These are phyloP conservation scores for Strigamia maritima DNA, from an alignment of 2,888 invertebrate genomes.

Conservation along the genomic window DNA sequence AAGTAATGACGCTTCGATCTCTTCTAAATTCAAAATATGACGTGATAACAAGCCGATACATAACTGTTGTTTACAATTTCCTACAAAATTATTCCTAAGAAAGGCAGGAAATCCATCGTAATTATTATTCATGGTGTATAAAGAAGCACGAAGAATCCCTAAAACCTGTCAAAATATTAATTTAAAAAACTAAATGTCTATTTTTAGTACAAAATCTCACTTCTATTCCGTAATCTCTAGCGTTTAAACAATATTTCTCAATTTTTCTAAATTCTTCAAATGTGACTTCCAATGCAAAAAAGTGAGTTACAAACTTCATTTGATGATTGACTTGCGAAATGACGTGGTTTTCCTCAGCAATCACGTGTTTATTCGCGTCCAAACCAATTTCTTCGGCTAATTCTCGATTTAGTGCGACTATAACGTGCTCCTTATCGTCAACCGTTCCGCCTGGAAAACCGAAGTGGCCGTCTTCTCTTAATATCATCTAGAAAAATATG, in stretches of 20 bases:
- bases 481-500: slow-evolving; percentile 54
- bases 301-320: slow-evolving; percentile 52
- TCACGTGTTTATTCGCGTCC: slow-evolving; percentile 45
- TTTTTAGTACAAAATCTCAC: neutral
- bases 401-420: slow-evolving; percentile 55
- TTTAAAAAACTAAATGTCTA: neutral
- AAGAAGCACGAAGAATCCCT: slow-evolving; percentile 55
- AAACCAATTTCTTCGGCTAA: slow-evolving; percentile 56
- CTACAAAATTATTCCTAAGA: slow-evolving; percentile 55
- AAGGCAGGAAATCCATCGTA: slow-evolving; percentile 57
- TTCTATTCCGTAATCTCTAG: slow-evolving; percentile 56
- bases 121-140: slow-evolving; percentile 57
- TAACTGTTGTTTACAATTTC: slow-evolving; percentile 55
- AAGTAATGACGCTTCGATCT: slow-evolving; percentile 45
- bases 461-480: slow-evolving; percentile 58
- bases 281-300: slow-evolving; percentile 54
- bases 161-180: slow-evolving; percentile 50
- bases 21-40: slow-evolving; percentile 50
- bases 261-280: slow-evolving; percentile 50
- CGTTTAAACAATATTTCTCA: slow-evolving; percentile 50
- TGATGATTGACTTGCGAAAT: slow-evolving; percentile 50
- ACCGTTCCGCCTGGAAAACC: slow-evolving; percentile 60
- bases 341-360: slow-evolving; percentile 50
- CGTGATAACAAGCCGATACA: slow-evolving; percentile 48
- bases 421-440: slow-evolving; percentile 51